Percentiles rank a stretch among this genome's conserved stretches.
phyloP scores from a whole-genome alignment of 2,888 invertebrate species.

The Protonemura montana region DNA sequence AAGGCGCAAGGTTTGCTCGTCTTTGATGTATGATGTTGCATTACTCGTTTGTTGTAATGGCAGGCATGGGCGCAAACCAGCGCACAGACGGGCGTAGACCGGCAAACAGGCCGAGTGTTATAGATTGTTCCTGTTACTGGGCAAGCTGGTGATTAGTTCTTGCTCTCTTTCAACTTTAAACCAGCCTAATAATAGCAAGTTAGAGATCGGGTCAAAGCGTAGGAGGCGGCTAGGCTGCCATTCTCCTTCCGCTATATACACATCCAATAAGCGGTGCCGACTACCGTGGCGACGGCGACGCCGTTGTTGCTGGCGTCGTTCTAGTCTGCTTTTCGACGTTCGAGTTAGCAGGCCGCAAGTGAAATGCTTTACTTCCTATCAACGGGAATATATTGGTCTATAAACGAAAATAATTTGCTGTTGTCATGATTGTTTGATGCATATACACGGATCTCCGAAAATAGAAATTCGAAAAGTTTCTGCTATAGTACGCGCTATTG shows the following conservation, averaged over 20 bases:
- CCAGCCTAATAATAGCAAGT: constrained; percentile 25
- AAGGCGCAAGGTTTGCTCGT: not conserved
- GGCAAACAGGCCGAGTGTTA: not conserved
- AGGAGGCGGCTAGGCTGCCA: not conserved
- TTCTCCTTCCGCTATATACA: not conserved
- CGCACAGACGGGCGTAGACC: not conserved
- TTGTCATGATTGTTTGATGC: not conserved
- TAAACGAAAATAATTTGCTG: not conserved
- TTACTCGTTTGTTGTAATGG: not conserved
- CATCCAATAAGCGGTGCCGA: not conserved
- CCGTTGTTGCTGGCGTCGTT: not conserved
- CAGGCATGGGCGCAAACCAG: not conserved
- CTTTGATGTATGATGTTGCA: constrained; percentile 9
- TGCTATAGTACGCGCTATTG: not conserved
- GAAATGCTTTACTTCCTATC: not conserved
- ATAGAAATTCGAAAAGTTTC: constrained; percentile 2
- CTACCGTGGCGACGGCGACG: no score
- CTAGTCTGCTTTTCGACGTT: not conserved
- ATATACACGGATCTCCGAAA: not conserved
- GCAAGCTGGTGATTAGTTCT: constrained; percentile 7
- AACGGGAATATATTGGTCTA: not conserved
- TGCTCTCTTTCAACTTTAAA: constrained; percentile 27
- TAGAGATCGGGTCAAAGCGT: constrained; percentile 5
- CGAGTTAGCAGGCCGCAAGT: not conserved
- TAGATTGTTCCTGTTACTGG: constrained; percentile 12